Conservation (phyloP, 2,797 vertebrate genomes). For the Trematomus bernacchii region DNA sequence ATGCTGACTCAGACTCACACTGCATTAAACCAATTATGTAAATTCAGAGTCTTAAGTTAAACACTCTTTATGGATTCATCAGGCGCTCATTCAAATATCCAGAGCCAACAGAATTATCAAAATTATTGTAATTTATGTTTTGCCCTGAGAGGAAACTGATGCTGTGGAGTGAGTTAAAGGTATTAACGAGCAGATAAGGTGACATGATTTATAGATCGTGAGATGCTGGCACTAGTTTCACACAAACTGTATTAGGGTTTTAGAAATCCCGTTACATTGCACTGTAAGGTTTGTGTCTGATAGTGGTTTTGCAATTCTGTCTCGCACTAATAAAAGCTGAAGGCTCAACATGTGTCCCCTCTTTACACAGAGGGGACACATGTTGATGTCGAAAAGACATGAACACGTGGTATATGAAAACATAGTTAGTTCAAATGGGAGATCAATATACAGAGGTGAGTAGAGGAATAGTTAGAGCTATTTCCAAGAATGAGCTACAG, state of each 20-base stretch:
- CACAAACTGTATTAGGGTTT: too few relatives aligned
- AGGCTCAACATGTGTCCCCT: too few relatives aligned
- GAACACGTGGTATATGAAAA: too few relatives aligned
- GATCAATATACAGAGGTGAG: not conserved
- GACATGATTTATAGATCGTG: conserved; percentile 12
- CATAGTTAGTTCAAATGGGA: too few relatives aligned
- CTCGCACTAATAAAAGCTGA: too few relatives aligned
- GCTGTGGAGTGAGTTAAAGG: conserved; percentile 13
- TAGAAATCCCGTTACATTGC: too few relatives aligned
- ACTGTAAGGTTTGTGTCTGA: too few relatives aligned
- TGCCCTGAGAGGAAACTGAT: conserved; percentile 24
- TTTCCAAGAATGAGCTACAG: conserved; percentile 5
- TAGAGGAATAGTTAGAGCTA: conserved; percentile 6
- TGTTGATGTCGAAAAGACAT: too few relatives aligned
- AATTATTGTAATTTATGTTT: conserved; percentile 28
- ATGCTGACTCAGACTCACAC: conserved; percentile 56
- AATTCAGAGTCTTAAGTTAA: conserved; percentile 50
- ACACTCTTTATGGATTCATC: conserved; percentile 48
- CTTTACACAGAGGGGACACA: too few relatives aligned
- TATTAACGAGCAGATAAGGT: conserved; percentile 5
- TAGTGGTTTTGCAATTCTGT: too few relatives aligned
- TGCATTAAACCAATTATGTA: conserved; percentile 55
- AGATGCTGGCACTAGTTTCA: not conserved
- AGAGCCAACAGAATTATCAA: conserved; percentile 51
- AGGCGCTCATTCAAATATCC: conserved; percentile 52